These are phyloP conservation scores for Prunella fulvescens DNA, from an alignment of 2,113 vertebrate genomes.

Conservation along the genomic window DNA sequence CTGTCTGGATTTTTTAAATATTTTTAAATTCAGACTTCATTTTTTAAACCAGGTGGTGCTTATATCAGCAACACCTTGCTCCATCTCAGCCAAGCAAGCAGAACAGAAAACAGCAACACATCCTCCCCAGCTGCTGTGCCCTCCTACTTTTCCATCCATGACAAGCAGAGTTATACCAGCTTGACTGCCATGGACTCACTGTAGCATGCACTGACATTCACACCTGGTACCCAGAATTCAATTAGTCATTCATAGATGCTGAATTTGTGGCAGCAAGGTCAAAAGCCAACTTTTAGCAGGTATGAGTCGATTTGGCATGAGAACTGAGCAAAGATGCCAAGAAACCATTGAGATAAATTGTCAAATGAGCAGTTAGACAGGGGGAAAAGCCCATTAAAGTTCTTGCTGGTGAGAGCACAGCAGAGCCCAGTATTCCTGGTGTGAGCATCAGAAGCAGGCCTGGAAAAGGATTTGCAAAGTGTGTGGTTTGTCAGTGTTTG, in stretches of 20 bases:
- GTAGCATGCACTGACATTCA: conserved; percentile 6
- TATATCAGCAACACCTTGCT: not conserved
- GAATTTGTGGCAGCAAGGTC: conserved; percentile 53
- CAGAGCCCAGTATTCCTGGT: not conserved
- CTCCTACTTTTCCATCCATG: conserved; percentile 13
- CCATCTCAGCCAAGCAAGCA: not conserved
- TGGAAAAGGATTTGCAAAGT: not conserved
- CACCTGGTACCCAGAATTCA: conserved; percentile 29
- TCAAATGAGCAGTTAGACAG: conserved; percentile 4
- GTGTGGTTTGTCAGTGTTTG: not conserved
- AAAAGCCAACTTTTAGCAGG: conserved; percentile 48
- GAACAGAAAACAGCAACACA: not conserved
- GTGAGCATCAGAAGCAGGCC: not conserved
- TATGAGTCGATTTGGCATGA: conserved; percentile 30
- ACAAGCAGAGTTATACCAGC: conserved; percentile 22
- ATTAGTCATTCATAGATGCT: conserved; percentile 34
- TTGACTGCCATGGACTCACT: conserved; percentile 25
- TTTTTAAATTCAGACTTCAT: not conserved
- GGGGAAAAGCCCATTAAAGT: not conserved
- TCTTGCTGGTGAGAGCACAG: conserved; percentile 7
- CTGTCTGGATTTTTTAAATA: not conserved
- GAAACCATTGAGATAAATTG: conserved; percentile 7
- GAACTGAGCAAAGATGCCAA: conserved; percentile 15
- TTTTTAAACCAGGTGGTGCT: not conserved
- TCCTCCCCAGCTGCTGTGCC: not conserved